Conservation (phyloP, 2,888 invertebrate genomes). For the Baccha elongata region DNA sequence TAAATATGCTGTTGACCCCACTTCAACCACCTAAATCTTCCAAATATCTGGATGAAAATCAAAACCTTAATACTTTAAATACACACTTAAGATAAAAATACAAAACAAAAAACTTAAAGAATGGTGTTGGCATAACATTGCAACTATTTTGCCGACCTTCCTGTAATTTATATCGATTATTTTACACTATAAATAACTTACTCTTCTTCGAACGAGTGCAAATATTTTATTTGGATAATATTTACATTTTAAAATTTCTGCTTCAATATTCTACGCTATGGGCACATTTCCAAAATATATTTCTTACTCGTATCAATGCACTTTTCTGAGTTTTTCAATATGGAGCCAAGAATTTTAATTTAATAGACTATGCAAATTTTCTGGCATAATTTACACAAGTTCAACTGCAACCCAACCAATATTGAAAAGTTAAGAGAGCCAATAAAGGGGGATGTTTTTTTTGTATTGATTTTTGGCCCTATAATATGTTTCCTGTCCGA, state of each 20-base stretch:
- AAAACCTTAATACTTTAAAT: too few relatives aligned
- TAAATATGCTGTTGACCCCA: too few relatives aligned
- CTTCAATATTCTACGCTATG: not conserved
- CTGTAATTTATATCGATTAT: conserved; percentile 5
- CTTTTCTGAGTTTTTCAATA: conserved; percentile 19
- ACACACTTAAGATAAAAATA: too few relatives aligned
- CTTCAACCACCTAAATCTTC: too few relatives aligned
- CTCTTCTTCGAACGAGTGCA: not conserved
- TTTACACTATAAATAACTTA: not conserved
- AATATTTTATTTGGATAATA: conserved; percentile 1
- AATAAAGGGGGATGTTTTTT: conserved; percentile 4
- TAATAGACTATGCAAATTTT: conserved; percentile 45
- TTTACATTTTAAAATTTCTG: not conserved
- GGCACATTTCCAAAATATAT: conserved; percentile 17
- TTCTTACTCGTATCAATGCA: conserved; percentile 6
- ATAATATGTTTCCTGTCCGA: not conserved
- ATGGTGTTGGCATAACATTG: not conserved
- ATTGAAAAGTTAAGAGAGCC: conserved; percentile 20
- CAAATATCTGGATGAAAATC: too few relatives aligned
- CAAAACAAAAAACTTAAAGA: not conserved
- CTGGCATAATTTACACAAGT: conserved; percentile 24
- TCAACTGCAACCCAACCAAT: conserved; percentile 19
- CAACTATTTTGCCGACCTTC: conserved; percentile 3
- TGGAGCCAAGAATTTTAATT: conserved; percentile 32
- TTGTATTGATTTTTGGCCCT: not conserved